Conservation (phyloP, 1,140 invertebrate genomes). For the Cepaea nemoralis region DNA sequence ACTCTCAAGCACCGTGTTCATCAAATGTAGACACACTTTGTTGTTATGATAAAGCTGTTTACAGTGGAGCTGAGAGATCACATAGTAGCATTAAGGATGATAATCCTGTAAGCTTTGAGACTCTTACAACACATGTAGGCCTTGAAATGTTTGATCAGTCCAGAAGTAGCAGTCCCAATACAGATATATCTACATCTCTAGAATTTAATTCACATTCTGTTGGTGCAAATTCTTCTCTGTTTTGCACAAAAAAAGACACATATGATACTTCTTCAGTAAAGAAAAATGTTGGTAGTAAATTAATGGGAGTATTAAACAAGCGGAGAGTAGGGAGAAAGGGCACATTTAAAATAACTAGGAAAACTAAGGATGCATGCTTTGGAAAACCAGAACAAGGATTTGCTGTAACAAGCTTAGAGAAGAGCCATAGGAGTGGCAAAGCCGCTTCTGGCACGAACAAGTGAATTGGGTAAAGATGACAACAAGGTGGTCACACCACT, state of each 20-base stretch:
- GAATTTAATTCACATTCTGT: background rate
- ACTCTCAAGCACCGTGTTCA: background rate
- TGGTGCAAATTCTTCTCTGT: background rate
- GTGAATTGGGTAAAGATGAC: too few relatives aligned
- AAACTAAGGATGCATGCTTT: background rate
- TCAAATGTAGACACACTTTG: background rate
- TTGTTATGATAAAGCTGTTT: background rate
- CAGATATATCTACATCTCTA: background rate
- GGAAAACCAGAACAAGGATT: background rate
- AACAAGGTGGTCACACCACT: too few relatives aligned
- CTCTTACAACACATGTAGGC: background rate
- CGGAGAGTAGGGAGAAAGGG: background rate
- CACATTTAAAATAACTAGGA: background rate
- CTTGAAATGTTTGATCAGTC: background rate
- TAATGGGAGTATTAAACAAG: background rate
- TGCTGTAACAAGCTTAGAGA: background rate
- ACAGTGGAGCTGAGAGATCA: background rate
- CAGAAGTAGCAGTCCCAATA: background rate
- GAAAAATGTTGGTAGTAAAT: background rate
- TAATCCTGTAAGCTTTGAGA: background rate
- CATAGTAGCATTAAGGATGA: background rate
- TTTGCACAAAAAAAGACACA: background rate
- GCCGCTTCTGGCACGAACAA: too few relatives aligned
- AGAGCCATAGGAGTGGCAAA: background rate
- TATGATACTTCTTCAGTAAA: background rate